Percentiles rank a stretch among this genome's conserved stretches.
Conservation (phyloP, 2,888 invertebrate genomes). For the Dolomedes plantarius region DNA sequence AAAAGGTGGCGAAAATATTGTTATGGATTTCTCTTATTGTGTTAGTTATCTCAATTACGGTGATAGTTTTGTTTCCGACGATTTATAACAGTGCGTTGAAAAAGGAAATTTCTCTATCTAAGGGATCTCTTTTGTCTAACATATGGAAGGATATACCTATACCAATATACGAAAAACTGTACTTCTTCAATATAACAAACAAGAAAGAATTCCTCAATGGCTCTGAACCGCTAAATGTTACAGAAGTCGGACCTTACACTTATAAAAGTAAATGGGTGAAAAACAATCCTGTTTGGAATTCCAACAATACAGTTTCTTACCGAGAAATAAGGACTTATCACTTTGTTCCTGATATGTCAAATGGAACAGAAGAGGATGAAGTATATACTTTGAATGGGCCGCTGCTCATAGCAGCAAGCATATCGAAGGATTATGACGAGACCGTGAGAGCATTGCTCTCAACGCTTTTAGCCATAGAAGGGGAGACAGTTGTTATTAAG, state of each 20-base stretch:
- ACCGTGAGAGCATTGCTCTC: constrained; percentile 5
- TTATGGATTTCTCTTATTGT: not conserved
- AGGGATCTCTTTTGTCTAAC: constrained; percentile 38
- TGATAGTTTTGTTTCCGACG: constrained; percentile 37
- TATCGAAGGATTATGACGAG: constrained; percentile 13
- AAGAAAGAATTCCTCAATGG: constrained; percentile 42
- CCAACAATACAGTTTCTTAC: constrained; percentile 75
- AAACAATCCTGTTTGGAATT: constrained; percentile 74
- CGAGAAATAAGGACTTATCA: constrained; percentile 73
- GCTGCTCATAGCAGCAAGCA: constrained; percentile 59
- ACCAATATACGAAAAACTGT: constrained; percentile 64
- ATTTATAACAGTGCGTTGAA: constrained; percentile 38
- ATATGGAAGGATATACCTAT: constrained; percentile 71
- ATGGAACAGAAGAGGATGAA: constrained; percentile 74
- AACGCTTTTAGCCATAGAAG: not conserved
- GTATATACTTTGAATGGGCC: constrained; percentile 74
- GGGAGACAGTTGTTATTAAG: constrained; percentile 49
- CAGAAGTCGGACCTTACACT: constrained; percentile 68
- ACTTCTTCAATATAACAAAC: constrained; percentile 71
- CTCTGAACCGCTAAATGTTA: constrained; percentile 54
- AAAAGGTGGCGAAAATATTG: constrained; percentile 16
- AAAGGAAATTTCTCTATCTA: constrained; percentile 28
- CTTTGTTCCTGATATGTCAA: constrained; percentile 73
- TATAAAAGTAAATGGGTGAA: constrained; percentile 73
- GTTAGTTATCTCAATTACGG: not conserved